Evolutionary conservation across 1,140 invertebrate species (phyloP).

Genomic region (Drosophila leontia): DNA sequence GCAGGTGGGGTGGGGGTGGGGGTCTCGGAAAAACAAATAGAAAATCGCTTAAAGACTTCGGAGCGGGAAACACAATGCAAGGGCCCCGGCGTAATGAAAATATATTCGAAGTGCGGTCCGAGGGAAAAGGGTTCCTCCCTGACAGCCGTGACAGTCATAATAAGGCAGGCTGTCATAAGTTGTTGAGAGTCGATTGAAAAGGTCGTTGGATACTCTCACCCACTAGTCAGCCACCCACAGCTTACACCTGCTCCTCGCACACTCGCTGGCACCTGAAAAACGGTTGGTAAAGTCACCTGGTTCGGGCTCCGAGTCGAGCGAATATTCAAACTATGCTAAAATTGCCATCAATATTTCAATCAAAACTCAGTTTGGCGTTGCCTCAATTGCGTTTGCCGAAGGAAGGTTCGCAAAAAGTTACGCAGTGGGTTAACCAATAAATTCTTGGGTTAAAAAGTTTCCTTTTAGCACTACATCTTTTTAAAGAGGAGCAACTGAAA

Average conservation of each 20-base stretch:
- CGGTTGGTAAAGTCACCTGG: constrained; percentile 6
- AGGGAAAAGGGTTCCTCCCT: constrained; percentile 25
- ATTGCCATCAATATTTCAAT: constrained; percentile 75
- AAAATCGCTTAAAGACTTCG: constrained; percentile 60
- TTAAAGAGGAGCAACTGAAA: neutral
- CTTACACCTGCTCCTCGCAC: constrained; percentile 61
- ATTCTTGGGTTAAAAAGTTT: neutral
- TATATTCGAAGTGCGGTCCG: constrained; percentile 40
- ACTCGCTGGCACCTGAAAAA: neutral
- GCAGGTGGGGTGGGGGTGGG: constrained; percentile 4
- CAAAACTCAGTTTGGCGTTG: constrained; percentile 57
- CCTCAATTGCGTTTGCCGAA: constrained; percentile 17
- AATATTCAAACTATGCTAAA: constrained; percentile 68
- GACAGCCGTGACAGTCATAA: constrained; percentile 74
- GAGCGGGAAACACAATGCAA: constrained; percentile 6
- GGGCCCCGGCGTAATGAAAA: constrained; percentile 62
- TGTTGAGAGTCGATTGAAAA: constrained; percentile 66
- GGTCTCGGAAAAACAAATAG: constrained; percentile 61
- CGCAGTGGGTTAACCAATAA: neutral
- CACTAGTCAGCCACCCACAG: constrained; percentile 8
- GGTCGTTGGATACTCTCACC: constrained; percentile 26
- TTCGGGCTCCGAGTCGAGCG: constrained; percentile 8
- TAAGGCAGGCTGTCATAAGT: constrained; percentile 78
- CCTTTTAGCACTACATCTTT: neutral
- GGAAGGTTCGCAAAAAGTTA: constrained; percentile 4